Evolutionary conservation across 2,888 invertebrate species (phyloP), one percentile per base, ranked within the genome.

Genomic region (Aricia artaxerxes): DNA sequence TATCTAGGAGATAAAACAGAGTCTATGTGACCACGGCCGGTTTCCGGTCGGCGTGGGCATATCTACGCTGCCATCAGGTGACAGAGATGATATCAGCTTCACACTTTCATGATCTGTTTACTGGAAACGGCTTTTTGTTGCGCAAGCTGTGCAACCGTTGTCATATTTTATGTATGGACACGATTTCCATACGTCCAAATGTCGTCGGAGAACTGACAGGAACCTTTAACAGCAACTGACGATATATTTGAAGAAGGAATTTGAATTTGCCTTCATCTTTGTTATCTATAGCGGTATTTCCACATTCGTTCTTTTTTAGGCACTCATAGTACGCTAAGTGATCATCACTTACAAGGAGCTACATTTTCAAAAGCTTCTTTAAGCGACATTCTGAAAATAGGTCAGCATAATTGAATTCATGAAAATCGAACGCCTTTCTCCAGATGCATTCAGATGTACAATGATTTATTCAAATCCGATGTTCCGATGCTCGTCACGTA

Each of bases 401-500:
- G 69, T 38, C 13, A 69, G 89, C 87, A 87, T 88, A 90, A 90
- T 90, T 87, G 85, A 84, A 86, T 83, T 83, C 85, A 86, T 86
- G 91, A 90, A 91, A 90, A 87, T 91, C 88, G 90, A 88, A 89
- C 89, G 88, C 90, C 92, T 92, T 92, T 93, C 92, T 91, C 92
- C 88, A 84, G 88, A 84, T 81, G 84, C 84, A 69, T 69, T 81
- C 84, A 85, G 87, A 87, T 89, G 90, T 69, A 69, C 35, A 89
- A 88, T 91, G 90, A 92, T 92, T 89, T 90, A 92, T 92, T 92
- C 90, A 92, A 92, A 93, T 92, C 91, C 90, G 87, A 88, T 87
- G 84, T 84, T 81, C 81, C 85, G 88, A 89, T 86, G 88, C 89
- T 85, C 87, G 91, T 91, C 91, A 91, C 91, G 91, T 91, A 87